phyloP scores from a whole-genome alignment of 2,113 vertebrate species.

The Romanogobio albipinnatus region DNA sequence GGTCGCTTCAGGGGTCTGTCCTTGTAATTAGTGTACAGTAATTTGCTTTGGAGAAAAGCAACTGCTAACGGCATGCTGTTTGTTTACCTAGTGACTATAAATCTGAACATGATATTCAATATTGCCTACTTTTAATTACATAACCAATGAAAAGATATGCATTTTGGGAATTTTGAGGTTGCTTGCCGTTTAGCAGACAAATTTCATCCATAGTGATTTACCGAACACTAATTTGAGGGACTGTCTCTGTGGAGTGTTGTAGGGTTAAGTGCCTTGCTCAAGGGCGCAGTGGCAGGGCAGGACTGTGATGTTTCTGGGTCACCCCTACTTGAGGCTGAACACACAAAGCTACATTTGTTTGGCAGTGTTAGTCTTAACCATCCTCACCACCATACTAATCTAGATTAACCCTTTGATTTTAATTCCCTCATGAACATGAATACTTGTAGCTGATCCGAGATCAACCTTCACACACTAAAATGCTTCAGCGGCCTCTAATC shows the following conservation, averaged over 20 bases:
- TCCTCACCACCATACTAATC: neutral
- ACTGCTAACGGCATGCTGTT: neutral
- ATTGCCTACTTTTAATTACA: neutral
- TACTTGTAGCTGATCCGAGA: neutral
- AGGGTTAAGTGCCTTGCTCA: constrained; percentile 23
- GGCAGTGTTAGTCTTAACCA: neutral
- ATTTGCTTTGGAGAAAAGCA: neutral
- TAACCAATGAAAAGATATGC: neutral
- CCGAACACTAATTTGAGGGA: neutral
- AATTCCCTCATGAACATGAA: neutral
- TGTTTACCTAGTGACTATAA: neutral
- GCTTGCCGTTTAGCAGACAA: neutral
- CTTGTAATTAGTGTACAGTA: neutral
- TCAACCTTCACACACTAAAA: neutral
- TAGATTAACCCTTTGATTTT: constrained; percentile 1
- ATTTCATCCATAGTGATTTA: neutral
- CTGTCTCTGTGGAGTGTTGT: constrained; percentile 6
- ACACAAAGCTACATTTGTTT: constrained; percentile 30
- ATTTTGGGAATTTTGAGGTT: neutral
- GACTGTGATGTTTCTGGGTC: constrained; percentile 28
- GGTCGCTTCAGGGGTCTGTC: neutral
- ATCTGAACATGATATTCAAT: neutral
- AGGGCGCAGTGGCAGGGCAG: constrained; percentile 7
- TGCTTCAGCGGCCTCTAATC: neutral
- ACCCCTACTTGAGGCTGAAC: neutral